Evolutionary conservation across 2,888 invertebrate genomes (phyloP).

Genomic region (Netelia virgata): DNA sequence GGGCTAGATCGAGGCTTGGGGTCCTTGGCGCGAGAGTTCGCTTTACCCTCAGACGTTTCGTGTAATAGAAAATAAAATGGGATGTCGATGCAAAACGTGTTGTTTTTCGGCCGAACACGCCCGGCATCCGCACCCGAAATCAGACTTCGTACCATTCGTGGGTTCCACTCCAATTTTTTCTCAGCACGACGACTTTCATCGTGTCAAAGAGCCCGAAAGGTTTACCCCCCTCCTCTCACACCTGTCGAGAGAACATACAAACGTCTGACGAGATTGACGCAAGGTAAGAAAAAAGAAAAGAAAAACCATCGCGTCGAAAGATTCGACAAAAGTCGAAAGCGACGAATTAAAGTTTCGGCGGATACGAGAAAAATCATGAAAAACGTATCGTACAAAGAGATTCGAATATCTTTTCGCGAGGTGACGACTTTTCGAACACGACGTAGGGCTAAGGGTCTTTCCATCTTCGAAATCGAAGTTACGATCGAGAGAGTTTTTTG

Average conservation of each 20-base stretch:
- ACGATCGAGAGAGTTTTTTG: slow-evolving; percentile 15
- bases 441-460: background rate
- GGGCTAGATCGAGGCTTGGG: background rate
- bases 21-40: slow-evolving; percentile 35
- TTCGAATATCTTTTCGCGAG: background rate
- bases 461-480: slow-evolving; percentile 17
- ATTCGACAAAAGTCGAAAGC: background rate
- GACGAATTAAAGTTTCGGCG: slow-evolving; percentile 9
- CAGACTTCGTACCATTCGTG: background rate
- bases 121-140: slow-evolving; percentile 38
- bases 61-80: slow-evolving; percentile 82
- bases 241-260: slow-evolving; percentile 18
- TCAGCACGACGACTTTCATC: slow-evolving; percentile 43
- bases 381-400: slow-evolving; percentile 13
- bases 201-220: slow-evolving; percentile 51
- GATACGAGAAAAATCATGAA: slow-evolving; percentile 5
- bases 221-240: background rate
- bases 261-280: slow-evolving; percentile 62
- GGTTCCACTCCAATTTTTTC: slow-evolving; percentile 42
- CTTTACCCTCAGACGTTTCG: slow-evolving; percentile 79
- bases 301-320: slow-evolving; percentile 28
- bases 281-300: background rate
- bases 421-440: background rate
- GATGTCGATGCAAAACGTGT: slow-evolving; percentile 74
- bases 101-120: slow-evolving; percentile 66